Base-by-base conservation (phyloP, 2,888 invertebrate genomes). In the Eurytoma californica region DNA sequence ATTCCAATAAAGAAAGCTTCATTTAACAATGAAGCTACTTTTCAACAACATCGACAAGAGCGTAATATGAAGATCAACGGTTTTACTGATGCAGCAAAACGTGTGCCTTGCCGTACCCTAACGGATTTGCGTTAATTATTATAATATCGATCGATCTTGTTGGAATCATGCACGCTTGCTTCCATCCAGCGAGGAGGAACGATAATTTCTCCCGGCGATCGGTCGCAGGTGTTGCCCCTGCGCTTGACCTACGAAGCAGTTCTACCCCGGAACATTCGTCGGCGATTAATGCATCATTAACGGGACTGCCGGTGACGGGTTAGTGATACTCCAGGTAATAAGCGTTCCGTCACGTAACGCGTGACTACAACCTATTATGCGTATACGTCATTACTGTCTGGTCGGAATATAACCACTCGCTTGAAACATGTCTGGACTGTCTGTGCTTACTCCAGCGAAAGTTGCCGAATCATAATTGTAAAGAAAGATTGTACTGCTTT, bases 241-340 rank as follows among this genome's bases (percentile, higher is more conserved):
- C 63, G 49, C 66, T 60, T 72, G 67, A 69, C 61, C 65, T 73
- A 53, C n/a, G 63, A 30, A 3, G 20, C 28, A 69, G 47, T 12
- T 63, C 5, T 69, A 14, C 57, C 61, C n/a, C 28, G 39, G 24
- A 58, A 68, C 75, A 75, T 74, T 82, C 82, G 80, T 82, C 77
- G 80, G 80, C 68, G 77, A 83, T 84, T 84, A 85, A 86, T 85
- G 84, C 82, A 83, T 85, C 86, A 85, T 86, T 85, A 86, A 86
- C 85, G 84, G 82, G 82, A 80, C 84, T 86, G 85, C 82, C 82
- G 80, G 74, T 84, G 86, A 86, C 84, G 83, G 82, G 83, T 84
- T 77, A 80, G 85, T 83, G 82, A 84, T 85, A 84, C 80, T 79
- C 82, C 77, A 69, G 78, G 78, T 83, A 82, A 80, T 80, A 74